Evolutionary conservation across 2,113 vertebrate genomes (phyloP).

Genomic region (Cettia cetti): DNA sequence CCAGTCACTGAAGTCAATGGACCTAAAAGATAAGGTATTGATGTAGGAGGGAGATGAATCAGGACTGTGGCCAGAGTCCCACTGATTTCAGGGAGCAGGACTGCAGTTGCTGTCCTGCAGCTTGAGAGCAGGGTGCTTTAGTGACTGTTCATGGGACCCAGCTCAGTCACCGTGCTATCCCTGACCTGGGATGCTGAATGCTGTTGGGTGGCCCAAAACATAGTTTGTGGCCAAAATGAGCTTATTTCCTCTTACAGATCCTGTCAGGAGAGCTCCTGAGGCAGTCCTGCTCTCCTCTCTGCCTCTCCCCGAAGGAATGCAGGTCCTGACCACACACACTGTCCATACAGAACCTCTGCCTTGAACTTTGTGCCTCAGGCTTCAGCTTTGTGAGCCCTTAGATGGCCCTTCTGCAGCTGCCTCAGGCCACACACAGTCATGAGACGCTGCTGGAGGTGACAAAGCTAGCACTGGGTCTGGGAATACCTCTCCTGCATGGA

Average conservation of each 20-base stretch:
- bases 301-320: neutral
- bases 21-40: neutral
- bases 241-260: neutral
- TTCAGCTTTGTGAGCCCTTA: neutral
- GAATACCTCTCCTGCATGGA: neutral
- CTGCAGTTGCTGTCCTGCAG: fast-evolving
- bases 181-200: neutral
- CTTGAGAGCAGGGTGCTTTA: neutral
- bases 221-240: neutral
- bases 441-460: neutral
- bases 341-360: neutral
- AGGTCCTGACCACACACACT: neutral
- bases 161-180: neutral
- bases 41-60: neutral
- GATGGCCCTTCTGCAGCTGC: neutral
- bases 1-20: neutral
- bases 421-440: neutral
- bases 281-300: neutral
- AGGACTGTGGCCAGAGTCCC: neutral
- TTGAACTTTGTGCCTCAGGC: neutral
- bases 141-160: neutral
- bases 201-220: neutral
- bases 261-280: neutral
- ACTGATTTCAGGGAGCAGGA: neutral
- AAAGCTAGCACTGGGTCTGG: neutral